Evolutionary conservation across 92 coral and sea anemone species (phyloP).

Genomic region (Palythoa grandis): DNA sequence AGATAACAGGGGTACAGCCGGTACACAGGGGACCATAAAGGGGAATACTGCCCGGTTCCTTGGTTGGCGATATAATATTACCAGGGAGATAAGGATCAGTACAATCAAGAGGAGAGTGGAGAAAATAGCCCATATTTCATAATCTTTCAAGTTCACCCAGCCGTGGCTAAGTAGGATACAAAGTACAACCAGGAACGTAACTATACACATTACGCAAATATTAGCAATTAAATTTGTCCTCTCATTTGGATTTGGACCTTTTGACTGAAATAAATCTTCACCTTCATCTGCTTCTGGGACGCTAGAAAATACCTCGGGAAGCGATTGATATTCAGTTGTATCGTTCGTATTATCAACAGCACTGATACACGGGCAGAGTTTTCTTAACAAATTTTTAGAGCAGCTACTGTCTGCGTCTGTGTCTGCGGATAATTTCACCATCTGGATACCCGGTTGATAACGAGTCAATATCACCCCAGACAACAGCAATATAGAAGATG

Average conservation of each 20-base stretch:
- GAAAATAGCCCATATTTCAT: constrained; percentile 50
- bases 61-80: constrained; percentile 68
- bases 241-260: background rate
- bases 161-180: constrained; percentile 57
- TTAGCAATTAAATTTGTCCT: constrained; percentile 53
- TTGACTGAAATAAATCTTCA: background rate
- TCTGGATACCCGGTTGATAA: constrained; percentile 65
- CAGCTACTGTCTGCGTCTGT: background rate
- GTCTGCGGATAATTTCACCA: background rate
- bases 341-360: background rate
- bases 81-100: constrained; percentile 54
- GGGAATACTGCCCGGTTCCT: constrained; percentile 69
- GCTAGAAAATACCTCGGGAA: background rate
- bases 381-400: background rate
- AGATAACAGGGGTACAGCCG: constrained; percentile 77
- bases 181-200: constrained; percentile 59
- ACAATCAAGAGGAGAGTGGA: constrained; percentile 49
- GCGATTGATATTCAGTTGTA: background rate
- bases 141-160: constrained; percentile 26
- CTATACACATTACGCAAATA: constrained; percentile 59
- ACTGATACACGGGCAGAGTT: constrained; percentile 14
- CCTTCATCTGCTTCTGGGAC: background rate
- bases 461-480: constrained; percentile 82
- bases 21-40: constrained; percentile 84
- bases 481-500: constrained; percentile 71